These are phyloP conservation scores for Apogon talboti DNA, from an alignment of 2,797 vertebrate species.

Conservation along the genomic window DNA sequence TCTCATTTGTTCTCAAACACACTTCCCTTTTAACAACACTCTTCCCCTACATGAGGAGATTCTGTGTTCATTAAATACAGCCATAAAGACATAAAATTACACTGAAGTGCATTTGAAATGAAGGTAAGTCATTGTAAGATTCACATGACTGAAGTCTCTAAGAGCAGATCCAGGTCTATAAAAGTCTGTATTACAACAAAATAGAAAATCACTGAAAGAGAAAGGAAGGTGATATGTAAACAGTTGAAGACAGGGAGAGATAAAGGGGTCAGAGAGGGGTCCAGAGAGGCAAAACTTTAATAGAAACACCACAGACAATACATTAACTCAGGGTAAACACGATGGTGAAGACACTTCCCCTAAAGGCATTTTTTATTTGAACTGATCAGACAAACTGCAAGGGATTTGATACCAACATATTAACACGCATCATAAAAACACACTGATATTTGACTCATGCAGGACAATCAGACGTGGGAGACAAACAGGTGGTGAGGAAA, in stretches of 20 bases:
- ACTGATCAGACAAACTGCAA: background rate
- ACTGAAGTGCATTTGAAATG: conserved; percentile 26
- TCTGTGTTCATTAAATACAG: conserved; percentile 12
- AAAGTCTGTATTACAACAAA: conserved; percentile 13
- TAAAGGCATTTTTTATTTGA: background rate
- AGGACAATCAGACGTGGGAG: no score
- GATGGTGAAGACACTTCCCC: background rate
- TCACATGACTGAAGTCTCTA: conserved; percentile 36
- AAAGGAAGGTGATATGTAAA: conserved; percentile 15
- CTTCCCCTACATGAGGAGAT: conserved; percentile 12
- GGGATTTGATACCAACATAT: no score
- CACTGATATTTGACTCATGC: no score
- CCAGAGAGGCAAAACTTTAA: background rate
- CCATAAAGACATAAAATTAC: conserved; percentile 18
- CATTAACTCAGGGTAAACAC: conserved; percentile 1
- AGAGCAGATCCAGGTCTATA: background rate
- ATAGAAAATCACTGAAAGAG: conserved; percentile 11
- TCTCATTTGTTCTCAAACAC: conserved; percentile 1
- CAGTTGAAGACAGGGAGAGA: conserved; percentile 4
- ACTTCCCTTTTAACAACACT: conserved; percentile 11
- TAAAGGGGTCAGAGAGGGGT: background rate
- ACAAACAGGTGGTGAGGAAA: no score
- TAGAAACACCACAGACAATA: conserved; percentile 7
- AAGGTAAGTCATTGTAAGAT: conserved; percentile 23
- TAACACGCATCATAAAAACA: no score